Evolutionary conservation across 2,888 invertebrate species (phyloP).

Genomic region (Chymomyza amoena): DNA sequence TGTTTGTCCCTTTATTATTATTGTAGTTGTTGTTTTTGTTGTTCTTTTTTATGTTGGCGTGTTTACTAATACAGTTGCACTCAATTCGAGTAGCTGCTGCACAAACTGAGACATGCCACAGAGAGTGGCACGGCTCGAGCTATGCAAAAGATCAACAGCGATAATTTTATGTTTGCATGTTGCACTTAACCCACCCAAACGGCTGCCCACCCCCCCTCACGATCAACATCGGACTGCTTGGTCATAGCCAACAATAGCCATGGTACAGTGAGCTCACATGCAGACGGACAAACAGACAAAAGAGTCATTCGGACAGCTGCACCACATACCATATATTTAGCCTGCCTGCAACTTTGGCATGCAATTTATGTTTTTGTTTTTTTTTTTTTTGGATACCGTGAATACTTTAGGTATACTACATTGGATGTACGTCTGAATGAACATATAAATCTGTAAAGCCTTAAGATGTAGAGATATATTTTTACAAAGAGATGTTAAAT

Average conservation of each 20-base stretch:
- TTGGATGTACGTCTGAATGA: not conserved
- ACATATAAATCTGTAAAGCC: too few species aligned
- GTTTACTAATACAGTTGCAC: slow-evolving; percentile 12
- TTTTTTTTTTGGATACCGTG: not conserved
- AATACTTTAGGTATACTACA: not conserved
- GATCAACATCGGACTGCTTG: not conserved
- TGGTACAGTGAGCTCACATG: slow-evolving; percentile 28
- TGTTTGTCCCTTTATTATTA: not conserved
- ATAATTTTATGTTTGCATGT: slow-evolving; percentile 65
- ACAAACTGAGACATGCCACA: not conserved
- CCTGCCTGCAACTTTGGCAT: slow-evolving; percentile 15
- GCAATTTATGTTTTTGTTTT: slow-evolving; percentile 45
- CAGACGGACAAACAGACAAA: not conserved
- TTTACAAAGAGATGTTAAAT: too few species aligned
- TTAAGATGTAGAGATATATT: too few species aligned
- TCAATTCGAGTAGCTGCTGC: slow-evolving; percentile 47
- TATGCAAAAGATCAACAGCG: slow-evolving; percentile 60
- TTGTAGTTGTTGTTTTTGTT: slow-evolving; percentile 16
- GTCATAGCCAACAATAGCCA: slow-evolving; percentile 29
- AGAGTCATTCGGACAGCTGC: not conserved
- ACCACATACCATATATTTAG: slow-evolving; percentile 37
- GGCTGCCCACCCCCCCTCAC: not conserved
- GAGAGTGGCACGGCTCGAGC: slow-evolving; percentile 9
- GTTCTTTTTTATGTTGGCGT: not conserved
- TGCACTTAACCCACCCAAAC: slow-evolving; percentile 4